A percentile compares a stretch with the other conserved stretches of the same genome.
Conservation (phyloP, 2,113 vertebrate genomes). For the Scortum barcoo region DNA sequence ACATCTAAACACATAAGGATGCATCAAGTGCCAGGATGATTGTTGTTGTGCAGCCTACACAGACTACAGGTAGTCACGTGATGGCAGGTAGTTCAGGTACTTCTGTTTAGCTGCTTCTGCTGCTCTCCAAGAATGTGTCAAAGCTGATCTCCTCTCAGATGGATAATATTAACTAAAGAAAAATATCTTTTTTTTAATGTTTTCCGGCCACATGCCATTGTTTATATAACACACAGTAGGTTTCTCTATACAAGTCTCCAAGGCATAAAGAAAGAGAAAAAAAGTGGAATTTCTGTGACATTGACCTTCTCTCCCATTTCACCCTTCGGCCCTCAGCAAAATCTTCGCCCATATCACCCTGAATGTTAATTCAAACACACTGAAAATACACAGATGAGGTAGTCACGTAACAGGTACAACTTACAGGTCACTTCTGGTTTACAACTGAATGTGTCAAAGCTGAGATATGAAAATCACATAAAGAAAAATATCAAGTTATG, state of each 20-base stretch:
- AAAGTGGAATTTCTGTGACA: slow-evolving; percentile 34
- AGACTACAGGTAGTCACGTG: slow-evolving; percentile 46
- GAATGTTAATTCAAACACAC: no score
- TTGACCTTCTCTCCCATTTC: slow-evolving; percentile 95
- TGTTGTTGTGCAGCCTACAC: slow-evolving; percentile 36
- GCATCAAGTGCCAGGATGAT: slow-evolving; percentile 42
- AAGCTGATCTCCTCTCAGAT: slow-evolving; percentile 47
- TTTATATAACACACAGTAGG: no score
- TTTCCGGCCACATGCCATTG: slow-evolving; percentile 30
- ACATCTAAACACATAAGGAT: no score
- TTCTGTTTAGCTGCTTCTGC: no score
- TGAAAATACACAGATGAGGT: slow-evolving; percentile 38
- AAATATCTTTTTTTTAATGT: slow-evolving; percentile 28
- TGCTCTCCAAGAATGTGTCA: no score
- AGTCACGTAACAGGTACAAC: no score
- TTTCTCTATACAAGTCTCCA: slow-evolving; percentile 36
- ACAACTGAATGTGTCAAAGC: background rate
- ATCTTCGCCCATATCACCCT: slow-evolving; percentile 93
- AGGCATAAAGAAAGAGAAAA: slow-evolving; percentile 45
- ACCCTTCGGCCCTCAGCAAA: slow-evolving; percentile 92
- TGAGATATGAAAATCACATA: background rate
- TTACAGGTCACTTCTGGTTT: background rate
- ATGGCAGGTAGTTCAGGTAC: no score
- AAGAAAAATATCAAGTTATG: background rate
- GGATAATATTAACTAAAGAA: slow-evolving; percentile 46